These are phyloP conservation scores for Kryptopterus vitreolus DNA, from an alignment of 2,797 vertebrate species.

Conservation along the genomic window DNA sequence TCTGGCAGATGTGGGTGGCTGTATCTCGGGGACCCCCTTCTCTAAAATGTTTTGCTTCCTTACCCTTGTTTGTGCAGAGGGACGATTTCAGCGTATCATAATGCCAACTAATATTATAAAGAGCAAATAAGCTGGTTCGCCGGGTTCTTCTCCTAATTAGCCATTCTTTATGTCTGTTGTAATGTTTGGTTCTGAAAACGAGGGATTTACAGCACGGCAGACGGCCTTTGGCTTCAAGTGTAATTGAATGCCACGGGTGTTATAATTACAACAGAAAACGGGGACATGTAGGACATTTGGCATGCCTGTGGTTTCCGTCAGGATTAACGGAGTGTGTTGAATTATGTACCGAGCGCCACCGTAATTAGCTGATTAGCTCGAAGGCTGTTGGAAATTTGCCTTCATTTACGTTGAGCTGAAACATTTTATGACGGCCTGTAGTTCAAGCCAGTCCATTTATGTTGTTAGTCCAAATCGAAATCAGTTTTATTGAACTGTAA, in stretches of 20 bases:
- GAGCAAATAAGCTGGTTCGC: neutral
- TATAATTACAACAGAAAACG: conserved; percentile 2
- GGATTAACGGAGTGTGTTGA: neutral
- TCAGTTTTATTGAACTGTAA: neutral
- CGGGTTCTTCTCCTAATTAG: neutral
- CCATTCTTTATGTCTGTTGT: neutral
- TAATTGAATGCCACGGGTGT: neutral
- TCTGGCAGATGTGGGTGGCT: too few species aligned
- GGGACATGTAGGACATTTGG: neutral
- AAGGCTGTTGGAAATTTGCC: neutral
- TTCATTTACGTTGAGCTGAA: neutral
- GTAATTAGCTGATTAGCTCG: neutral
- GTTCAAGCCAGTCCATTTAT: neutral
- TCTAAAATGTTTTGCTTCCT: neutral
- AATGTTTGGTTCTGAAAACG: neutral
- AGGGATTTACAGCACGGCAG: neutral
- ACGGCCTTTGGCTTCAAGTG: neutral
- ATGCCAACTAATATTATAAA: neutral
- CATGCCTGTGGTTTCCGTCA: neutral
- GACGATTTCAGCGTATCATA: neutral
- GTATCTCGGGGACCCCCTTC: too few species aligned
- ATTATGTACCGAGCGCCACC: neutral
- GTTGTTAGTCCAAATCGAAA: neutral
- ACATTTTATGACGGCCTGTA: neutral
- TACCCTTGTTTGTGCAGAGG: neutral